phyloP scores from a whole-genome alignment of 2,113 vertebrate species.

The Xiphophorus couchianus region DNA sequence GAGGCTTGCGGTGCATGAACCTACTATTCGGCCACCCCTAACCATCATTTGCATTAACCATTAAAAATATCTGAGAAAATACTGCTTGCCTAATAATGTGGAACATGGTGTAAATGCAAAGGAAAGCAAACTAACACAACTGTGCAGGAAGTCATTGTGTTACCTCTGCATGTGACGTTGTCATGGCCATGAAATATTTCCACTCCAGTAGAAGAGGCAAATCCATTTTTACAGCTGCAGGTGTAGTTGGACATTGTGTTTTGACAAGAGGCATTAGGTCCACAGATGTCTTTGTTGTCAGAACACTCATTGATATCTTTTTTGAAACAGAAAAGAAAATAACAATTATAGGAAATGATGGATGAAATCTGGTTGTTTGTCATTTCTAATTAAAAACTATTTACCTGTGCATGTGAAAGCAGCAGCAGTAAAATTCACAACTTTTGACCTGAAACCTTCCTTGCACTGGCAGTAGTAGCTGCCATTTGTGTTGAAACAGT shows the following conservation, averaged over 20 bases:
- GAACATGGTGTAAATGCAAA: neutral
- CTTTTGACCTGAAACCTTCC: neutral
- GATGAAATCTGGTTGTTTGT: neutral
- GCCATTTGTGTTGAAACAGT: slow-evolving; percentile 44
- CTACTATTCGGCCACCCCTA: too few relatives aligned
- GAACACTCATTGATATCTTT: slow-evolving; percentile 67
- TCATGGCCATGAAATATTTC: fast-evolving
- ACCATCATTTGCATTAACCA: too few relatives aligned
- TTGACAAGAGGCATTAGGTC: fast-evolving
- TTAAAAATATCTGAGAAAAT: too few relatives aligned
- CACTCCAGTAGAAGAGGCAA: slow-evolving; percentile 11
- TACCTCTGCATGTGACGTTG: slow-evolving; percentile 58
- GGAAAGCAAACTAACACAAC: neutral
- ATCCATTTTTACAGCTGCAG: slow-evolving; percentile 67
- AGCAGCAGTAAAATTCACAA: fast-evolving
- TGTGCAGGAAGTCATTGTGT: slow-evolving; percentile 9
- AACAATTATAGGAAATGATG: neutral
- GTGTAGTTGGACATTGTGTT: slow-evolving; percentile 19
- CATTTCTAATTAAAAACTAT: fast-evolving
- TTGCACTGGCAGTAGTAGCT: slow-evolving; percentile 65
- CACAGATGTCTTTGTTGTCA: slow-evolving; percentile 8
- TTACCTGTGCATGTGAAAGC: slow-evolving; percentile 5
- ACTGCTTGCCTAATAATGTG: too few relatives aligned
- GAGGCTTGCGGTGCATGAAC: too few relatives aligned
- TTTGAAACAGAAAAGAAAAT: neutral